A percentile compares a stretch with the other conserved stretches of the same genome.
phyloP scores from a whole-genome alignment of 2,113 vertebrate species.

The Brevimyrus niger region DNA sequence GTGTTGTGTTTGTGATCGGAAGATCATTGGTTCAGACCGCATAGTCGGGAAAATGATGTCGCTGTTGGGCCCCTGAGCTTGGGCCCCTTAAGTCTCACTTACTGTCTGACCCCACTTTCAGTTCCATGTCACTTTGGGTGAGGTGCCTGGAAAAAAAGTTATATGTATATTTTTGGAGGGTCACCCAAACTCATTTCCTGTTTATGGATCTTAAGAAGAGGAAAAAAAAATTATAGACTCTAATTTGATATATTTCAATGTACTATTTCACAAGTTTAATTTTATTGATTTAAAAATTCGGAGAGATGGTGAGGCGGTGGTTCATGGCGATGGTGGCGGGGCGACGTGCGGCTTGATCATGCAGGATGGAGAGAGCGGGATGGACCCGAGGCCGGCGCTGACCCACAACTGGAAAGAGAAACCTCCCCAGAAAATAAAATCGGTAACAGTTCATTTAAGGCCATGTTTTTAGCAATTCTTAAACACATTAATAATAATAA shows the following conservation, averaged over 20 bases:
- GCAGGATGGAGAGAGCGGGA: constrained; percentile 26
- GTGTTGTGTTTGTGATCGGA: not conserved
- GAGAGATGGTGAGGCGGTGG: not conserved
- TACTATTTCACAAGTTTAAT: not conserved
- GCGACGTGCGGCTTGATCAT: not conserved
- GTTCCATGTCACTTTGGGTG: not conserved
- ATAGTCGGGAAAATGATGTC: not conserved
- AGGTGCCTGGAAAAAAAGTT: not conserved
- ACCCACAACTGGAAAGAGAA: constrained; percentile 24
- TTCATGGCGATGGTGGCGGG: not conserved
- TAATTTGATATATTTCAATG: not conserved
- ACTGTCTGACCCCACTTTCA: not conserved
- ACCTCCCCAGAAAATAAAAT: constrained; percentile 25
- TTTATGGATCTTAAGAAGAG: not conserved
- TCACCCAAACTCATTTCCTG: not conserved
- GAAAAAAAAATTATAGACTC: not conserved
- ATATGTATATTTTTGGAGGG: not conserved
- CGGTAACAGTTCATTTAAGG: too few species aligned
- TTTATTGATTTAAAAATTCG: not conserved
- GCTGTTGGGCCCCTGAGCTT: not conserved
- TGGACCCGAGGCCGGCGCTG: constrained; percentile 20
- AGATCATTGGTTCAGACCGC: not conserved
- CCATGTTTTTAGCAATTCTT: too few species aligned
- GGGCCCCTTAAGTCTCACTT: not conserved
- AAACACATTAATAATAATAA: too few species aligned